Percentiles rank a stretch among this genome's conserved stretches.
These are phyloP conservation scores for Elysia crispata DNA, from an alignment of 2,888 invertebrate species.

Conservation along the genomic window DNA sequence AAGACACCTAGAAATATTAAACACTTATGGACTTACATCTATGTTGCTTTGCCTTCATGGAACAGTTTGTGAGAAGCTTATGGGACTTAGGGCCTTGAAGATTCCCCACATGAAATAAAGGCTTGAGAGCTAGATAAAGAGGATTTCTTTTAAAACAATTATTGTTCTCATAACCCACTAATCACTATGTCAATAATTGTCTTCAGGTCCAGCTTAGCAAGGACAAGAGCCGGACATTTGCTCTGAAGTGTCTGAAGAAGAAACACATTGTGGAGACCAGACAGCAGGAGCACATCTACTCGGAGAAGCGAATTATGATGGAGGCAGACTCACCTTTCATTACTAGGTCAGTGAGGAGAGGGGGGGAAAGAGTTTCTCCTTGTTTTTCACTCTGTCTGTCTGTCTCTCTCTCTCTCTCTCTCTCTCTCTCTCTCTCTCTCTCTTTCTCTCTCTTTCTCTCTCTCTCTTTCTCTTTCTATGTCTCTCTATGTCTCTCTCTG, in stretches of 20 bases:
- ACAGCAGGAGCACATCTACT: slow-evolving; percentile 92
- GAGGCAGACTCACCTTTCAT: slow-evolving; percentile 87
- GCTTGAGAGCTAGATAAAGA: no score
- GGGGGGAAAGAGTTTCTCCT: background rate
- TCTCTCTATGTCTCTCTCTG: background rate
- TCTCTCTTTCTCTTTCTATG: slow-evolving; percentile 14
- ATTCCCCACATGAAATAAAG: no score
- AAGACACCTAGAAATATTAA: no score
- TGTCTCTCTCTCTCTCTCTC: no score
- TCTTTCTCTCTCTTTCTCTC: slow-evolving; percentile 27
- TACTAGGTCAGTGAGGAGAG: slow-evolving; percentile 82
- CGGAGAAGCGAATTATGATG: slow-evolving; percentile 89
- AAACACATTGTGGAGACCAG: slow-evolving; percentile 91
- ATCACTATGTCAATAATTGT: background rate
- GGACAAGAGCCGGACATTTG: slow-evolving; percentile 83
- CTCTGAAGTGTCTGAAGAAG: slow-evolving; percentile 92
- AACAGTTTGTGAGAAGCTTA: no score
- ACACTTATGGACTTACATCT: no score
- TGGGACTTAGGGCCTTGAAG: no score
- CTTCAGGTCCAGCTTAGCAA: slow-evolving; percentile 76
- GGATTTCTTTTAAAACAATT: background rate
- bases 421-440: slow-evolving; percentile 9
- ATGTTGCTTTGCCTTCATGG: no score
- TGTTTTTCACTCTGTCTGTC: no score
- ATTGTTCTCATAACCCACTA: background rate